phyloP scores from a whole-genome alignment of 2,888 invertebrate species.

The Macrosiphum euphorbiae region DNA sequence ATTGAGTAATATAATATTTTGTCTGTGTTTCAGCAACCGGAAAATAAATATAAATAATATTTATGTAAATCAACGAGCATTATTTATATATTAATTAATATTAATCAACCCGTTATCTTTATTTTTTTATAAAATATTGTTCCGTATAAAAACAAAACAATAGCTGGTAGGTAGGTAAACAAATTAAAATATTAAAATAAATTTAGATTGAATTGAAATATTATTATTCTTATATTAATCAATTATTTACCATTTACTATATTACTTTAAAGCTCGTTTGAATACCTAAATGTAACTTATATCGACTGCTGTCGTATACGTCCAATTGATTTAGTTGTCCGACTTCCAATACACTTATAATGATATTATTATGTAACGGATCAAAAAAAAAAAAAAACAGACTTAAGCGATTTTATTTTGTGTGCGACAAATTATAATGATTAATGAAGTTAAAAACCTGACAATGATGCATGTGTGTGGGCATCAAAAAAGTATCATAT shows the following conservation, averaged over 20 bases:
- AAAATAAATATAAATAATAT: slow-evolving; percentile 7
- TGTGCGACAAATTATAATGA: background rate
- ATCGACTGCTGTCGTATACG: background rate
- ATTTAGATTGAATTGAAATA: background rate
- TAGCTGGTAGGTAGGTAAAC: background rate
- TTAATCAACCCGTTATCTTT: background rate
- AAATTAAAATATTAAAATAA: background rate
- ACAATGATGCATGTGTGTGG: background rate
- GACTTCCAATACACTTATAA: background rate
- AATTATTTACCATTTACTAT: background rate
- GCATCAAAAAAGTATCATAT: background rate
- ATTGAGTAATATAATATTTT: background rate
- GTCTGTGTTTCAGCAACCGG: background rate
- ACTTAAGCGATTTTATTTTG: background rate
- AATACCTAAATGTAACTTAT: background rate
- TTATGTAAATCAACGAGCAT: background rate
- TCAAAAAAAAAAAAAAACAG: background rate
- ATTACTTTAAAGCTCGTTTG: background rate
- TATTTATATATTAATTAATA: background rate
- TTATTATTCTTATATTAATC: background rate
- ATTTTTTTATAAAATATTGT: background rate
- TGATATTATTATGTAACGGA: background rate
- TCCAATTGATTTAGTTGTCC: background rate
- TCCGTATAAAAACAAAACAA: background rate
- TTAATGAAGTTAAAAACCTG: background rate